Evolutionary conservation across 2,888 invertebrate genomes (phyloP).

Genomic region (Eupithecia exiguata): DNA sequence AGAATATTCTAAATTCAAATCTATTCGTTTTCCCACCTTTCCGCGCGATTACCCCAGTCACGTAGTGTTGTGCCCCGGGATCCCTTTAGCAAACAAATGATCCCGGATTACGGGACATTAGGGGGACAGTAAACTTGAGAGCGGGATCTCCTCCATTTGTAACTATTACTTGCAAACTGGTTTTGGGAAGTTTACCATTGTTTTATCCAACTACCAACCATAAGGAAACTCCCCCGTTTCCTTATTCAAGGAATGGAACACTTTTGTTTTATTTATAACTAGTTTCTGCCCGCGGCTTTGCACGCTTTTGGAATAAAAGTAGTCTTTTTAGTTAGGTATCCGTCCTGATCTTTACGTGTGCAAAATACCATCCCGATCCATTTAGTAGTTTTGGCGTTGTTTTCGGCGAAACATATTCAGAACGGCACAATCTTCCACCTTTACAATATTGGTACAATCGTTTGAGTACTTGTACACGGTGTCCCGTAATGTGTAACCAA

Average conservation of each 20-base stretch:
- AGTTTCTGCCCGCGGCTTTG: too few relatives aligned
- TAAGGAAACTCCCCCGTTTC: too few relatives aligned
- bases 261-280: not conserved
- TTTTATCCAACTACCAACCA: constrained; percentile 44
- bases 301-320: too few relatives aligned
- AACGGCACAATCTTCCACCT: too few relatives aligned
- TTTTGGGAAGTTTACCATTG: constrained; percentile 42
- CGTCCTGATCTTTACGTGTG: too few relatives aligned
- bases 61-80: constrained; percentile 60
- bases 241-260: not conserved
- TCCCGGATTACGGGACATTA: constrained; percentile 57
- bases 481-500: not conserved
- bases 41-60: constrained; percentile 58
- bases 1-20: constrained; percentile 14
- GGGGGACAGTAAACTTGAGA: constrained; percentile 68
- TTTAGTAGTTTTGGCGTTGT: too few relatives aligned
- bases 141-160: constrained; percentile 67
- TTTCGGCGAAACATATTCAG: too few relatives aligned
- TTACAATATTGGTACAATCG: not conserved
- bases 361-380: too few relatives aligned
- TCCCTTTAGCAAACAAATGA: constrained; percentile 80
- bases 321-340: too few relatives aligned
- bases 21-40: constrained; percentile 27
- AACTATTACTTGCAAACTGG: constrained; percentile 68
- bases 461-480: not conserved